Evolutionary conservation across 1,140 invertebrate genomes (phyloP).

Genomic region (Dolichoris vasculosae): DNA sequence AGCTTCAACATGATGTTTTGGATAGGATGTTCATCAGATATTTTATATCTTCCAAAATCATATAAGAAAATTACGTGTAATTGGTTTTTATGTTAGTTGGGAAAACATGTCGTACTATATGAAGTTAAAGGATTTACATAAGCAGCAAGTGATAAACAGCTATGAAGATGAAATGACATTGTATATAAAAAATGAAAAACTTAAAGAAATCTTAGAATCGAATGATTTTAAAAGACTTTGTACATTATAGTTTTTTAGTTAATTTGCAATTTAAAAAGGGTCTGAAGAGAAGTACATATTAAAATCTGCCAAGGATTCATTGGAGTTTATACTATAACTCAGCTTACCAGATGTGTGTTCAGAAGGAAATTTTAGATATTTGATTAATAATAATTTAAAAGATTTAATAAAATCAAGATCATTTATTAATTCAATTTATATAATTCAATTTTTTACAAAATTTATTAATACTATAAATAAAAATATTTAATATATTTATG

Average conservation of each 20-base stretch:
- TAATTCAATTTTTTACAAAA: too few species aligned
- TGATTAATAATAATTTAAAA: constrained; percentile 28
- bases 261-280: constrained; percentile 23
- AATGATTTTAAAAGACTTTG: constrained; percentile 34
- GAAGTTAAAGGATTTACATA: constrained; percentile 12
- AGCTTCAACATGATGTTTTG: constrained; percentile 18
- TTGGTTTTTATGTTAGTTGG: constrained; percentile 28
- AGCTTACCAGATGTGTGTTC: constrained; percentile 37
- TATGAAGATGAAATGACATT: constrained; percentile 40
- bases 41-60: constrained; percentile 32
- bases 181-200: constrained; percentile 29
- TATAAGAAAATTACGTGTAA: neutral
- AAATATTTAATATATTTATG: too few species aligned
- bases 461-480: too few species aligned
- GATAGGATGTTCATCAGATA: constrained; percentile 17
- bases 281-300: neutral
- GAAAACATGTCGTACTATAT: constrained; percentile 25
- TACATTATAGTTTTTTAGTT: constrained; percentile 24
- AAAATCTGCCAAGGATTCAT: constrained; percentile 6
- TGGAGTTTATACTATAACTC: neutral
- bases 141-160: neutral
- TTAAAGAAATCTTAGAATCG: constrained; percentile 19
- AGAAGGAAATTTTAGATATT: constrained; percentile 38
- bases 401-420: constrained; percentile 19
- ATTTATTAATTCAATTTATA: neutral